Evolutionary conservation across 2,113 vertebrate species (phyloP), one percentile per base, ranked within the genome.

Genomic region (Callionymus lyra): DNA sequence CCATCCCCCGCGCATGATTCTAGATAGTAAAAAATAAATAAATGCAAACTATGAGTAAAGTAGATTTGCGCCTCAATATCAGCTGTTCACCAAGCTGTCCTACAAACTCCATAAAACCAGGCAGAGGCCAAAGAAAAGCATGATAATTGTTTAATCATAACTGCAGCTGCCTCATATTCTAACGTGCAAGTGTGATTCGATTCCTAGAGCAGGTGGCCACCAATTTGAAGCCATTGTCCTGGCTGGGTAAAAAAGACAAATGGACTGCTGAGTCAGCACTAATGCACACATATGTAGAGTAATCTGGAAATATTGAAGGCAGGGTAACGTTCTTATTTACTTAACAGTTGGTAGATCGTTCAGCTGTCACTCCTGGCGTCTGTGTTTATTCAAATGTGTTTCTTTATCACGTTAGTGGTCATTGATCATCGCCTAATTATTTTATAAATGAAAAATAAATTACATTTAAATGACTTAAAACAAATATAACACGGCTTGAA

Each of bases 171-270:
- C 53, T 44, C 2, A 47, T 37, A 72, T 60, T 45, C 68, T 65
- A 70, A 74, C 68, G 57, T 6, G 10, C n/a, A 1, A 35, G 50
- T 1, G 6, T 58, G 59, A 76, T 74, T 63, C 34, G 53, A 68
- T 73, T 68, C 42, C 9, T 17, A 51, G 56, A 73, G 77, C 77
- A 84, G 76, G 77, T 82, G 77, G 74, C 56, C 56, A 18, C 44
- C 66, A 74, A 68, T 74, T 72, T 59, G 44, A 50, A 50, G 43
- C 49, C 15, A 59, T 76, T 72, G 68, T 77, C 54, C 65, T 31
- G 1, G 33, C 52, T 17, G 49, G 27, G 38, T 50, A 49, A 33
- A 57, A 56, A 63, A 67, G 72, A 74, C 53, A 53, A 71, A 80
- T 73, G 56, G 42, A 39, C 1, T 12, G 14, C 54, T 47, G 65